Conservation (phyloP, 2,888 invertebrate species). For the Rhaphigaster nebulosa region DNA sequence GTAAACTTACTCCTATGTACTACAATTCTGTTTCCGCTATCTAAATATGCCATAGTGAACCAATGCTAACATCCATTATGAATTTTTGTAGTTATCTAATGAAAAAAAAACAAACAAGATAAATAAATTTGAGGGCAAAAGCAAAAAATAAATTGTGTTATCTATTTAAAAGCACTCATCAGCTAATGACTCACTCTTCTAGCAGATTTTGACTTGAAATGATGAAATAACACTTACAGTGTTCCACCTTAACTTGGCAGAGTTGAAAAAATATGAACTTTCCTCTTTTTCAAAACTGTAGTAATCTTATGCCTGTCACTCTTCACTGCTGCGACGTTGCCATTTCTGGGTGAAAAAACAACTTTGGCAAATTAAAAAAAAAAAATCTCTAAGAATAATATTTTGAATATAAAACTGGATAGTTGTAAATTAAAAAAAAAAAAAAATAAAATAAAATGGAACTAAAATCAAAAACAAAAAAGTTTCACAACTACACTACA, state of each 20-base stretch:
- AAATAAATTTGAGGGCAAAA: conserved; percentile 31
- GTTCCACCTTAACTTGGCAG: conserved; percentile 45
- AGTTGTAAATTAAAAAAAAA: conserved; percentile 1
- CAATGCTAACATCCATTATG: conserved; percentile 34
- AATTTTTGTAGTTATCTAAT: conserved; percentile 21
- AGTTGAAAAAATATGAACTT: conserved; percentile 32
- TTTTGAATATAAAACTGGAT: conserved; percentile 25
- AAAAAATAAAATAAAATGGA: neutral
- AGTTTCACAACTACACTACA: neutral
- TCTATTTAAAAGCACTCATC: conserved; percentile 45
- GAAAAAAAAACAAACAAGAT: neutral
- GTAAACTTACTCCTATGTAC: neutral
- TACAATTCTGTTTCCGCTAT: conserved; percentile 38
- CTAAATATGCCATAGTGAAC: conserved; percentile 34
- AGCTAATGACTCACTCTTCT: conserved; percentile 38
- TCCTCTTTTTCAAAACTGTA: conserved; percentile 46
- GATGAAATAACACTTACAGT: conserved; percentile 44
- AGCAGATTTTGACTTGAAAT: conserved; percentile 40
- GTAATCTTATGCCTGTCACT: conserved; percentile 34
- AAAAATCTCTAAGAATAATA: neutral
- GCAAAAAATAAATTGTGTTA: conserved; percentile 41
- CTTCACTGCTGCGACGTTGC: conserved; percentile 40
- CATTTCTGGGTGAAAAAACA: conserved; percentile 17
- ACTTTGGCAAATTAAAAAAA: conserved; percentile 25
- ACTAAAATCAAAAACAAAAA: neutral